Evolutionary conservation across 35 echinoderm and acorn worm species (phyloP).

Genomic region (Heliocidaris erythrogramma): DNA sequence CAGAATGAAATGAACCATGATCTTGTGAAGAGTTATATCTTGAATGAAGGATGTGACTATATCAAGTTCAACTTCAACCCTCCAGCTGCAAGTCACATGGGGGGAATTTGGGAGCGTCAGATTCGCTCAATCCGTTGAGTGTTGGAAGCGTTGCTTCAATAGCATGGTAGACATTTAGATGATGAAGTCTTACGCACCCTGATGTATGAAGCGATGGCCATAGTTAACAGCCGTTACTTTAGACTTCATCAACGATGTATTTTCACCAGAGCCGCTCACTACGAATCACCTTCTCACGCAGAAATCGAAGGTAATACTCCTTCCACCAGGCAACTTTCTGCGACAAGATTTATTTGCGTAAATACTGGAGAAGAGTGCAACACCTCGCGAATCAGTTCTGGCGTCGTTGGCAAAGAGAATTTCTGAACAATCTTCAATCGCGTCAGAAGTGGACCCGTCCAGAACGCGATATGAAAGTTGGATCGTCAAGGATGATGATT

Average conservation of each 20-base stretch:
- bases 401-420: no score
- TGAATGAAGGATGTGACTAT: slow-evolving; percentile 47
- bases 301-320: slow-evolving; percentile 56
- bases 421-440: no score
- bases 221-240: slow-evolving; percentile 65
- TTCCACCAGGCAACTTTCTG: slow-evolving; percentile 56
- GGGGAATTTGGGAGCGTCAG: slow-evolving; percentile 62
- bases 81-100: slow-evolving; percentile 54
- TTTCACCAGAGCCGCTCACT: slow-evolving; percentile 59
- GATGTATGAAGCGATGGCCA: slow-evolving; percentile 60
- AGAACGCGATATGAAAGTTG: no score
- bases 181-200: slow-evolving; percentile 81
- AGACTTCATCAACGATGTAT: slow-evolving; percentile 56
- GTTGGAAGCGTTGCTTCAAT: slow-evolving; percentile 42
- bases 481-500: no score
- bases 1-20: slow-evolving; percentile 28
- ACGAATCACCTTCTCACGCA: slow-evolving; percentile 77
- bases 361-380: slow-evolving; percentile 61
- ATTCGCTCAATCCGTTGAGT: no score
- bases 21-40: slow-evolving; percentile 22
- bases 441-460: no score
- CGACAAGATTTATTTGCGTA: slow-evolving; percentile 30
- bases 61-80: slow-evolving; percentile 61
- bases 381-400: slow-evolving; percentile 49
- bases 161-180: slow-evolving; percentile 57